Evolutionary conservation across 1,140 invertebrate genomes (phyloP).

Genomic region (Pogonus chalceus): DNA sequence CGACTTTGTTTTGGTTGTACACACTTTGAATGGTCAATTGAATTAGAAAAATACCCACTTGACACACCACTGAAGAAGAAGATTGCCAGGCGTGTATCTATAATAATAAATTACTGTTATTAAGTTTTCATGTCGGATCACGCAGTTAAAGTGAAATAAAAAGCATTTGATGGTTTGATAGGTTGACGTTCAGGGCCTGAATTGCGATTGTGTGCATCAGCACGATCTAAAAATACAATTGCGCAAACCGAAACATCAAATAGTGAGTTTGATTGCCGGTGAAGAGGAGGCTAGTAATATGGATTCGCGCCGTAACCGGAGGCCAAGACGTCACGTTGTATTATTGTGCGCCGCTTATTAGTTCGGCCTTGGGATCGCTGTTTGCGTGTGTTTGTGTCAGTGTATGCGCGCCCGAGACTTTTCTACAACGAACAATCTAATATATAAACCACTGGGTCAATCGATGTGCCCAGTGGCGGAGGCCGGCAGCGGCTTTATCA

Average conservation of each 20-base stretch:
- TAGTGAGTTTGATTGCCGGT: background rate
- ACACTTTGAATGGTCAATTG: background rate
- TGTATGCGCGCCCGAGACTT: background rate
- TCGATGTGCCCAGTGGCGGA: conserved; percentile 2
- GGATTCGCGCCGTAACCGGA: background rate
- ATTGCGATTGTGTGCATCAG: background rate
- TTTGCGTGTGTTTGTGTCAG: background rate
- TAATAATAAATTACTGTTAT: background rate
- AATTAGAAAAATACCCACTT: background rate
- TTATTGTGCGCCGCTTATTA: background rate
- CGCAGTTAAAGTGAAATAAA: no score
- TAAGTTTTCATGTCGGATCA: conserved; percentile 4
- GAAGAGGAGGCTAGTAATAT: background rate
- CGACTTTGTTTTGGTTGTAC: background rate
- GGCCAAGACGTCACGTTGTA: conserved; percentile 1
- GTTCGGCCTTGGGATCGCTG: background rate
- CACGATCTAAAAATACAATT: background rate
- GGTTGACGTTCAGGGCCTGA: background rate
- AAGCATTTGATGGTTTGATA: no score
- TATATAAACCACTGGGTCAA: conserved; percentile 7
- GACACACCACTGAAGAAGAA: background rate
- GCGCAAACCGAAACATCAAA: background rate
- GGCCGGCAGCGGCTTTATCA: background rate
- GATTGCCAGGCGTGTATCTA: background rate
- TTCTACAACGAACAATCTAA: conserved; percentile 4